Conservation (phyloP, 92 coral and sea anemone species). For the Galaxea fascicularis region DNA sequence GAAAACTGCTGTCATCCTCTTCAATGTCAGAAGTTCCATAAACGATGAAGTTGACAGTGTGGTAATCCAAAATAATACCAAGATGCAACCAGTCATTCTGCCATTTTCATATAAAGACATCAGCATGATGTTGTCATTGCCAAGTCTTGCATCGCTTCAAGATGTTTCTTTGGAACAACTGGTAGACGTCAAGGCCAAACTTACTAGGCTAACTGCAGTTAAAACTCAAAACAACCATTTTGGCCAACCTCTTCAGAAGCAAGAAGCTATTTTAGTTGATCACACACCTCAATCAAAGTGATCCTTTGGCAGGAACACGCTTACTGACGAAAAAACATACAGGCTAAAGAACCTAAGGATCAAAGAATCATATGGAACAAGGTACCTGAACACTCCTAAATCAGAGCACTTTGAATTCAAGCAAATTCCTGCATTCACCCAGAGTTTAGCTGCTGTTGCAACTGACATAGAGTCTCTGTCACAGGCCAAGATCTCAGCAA, state of each 20-base stretch:
- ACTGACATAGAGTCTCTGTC: conserved; percentile 58
- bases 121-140: conserved; percentile 19
- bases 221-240: conserved; percentile 49
- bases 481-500: conserved; percentile 53
- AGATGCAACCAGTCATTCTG: conserved; percentile 59
- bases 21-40: conserved; percentile 39
- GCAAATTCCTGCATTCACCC: conserved; percentile 59
- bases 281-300: conserved; percentile 64
- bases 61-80: conserved; percentile 61
- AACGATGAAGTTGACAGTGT: conserved; percentile 56
- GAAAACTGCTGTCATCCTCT: conserved; percentile 43
- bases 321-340: conserved; percentile 53
- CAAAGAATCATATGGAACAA: conserved; percentile 49
- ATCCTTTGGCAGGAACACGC: conserved; percentile 61
- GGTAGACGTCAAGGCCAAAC: conserved; percentile 54
- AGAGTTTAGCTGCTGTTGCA: conserved; percentile 53
- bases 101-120: conserved; percentile 44
- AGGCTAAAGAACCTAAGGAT: conserved; percentile 60
- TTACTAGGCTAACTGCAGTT: conserved; percentile 41
- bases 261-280: conserved; percentile 66
- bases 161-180: conserved; percentile 70
- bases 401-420: conserved; percentile 51
- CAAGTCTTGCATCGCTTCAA: conserved; percentile 70
- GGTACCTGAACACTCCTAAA: conserved; percentile 67
- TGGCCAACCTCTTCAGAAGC: conserved; percentile 64